Evolutionary conservation across 1,140 invertebrate genomes (phyloP).

Genomic region (Drosophila saltans): DNA sequence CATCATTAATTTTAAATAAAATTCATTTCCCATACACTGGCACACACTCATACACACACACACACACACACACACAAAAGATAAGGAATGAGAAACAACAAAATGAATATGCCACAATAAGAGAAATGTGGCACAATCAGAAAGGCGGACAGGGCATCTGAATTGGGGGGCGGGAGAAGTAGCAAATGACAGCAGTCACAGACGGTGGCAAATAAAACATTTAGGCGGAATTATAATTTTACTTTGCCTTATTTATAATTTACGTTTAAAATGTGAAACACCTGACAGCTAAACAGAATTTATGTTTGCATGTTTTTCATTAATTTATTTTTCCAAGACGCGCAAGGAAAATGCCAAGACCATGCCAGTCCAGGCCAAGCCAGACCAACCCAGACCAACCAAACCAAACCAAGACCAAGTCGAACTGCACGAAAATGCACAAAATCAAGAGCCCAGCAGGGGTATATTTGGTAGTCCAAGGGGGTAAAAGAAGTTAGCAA

Average conservation of each 20-base stretch:
- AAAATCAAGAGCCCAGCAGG: slow-evolving; percentile 52
- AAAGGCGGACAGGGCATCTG: slow-evolving; percentile 17
- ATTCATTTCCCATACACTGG: slow-evolving; percentile 67
- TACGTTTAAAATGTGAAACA: slow-evolving; percentile 82
- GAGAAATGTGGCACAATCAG: slow-evolving; percentile 36
- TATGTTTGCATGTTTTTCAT: slow-evolving; percentile 81
- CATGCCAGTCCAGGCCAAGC: background rate
- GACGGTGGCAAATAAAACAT: slow-evolving; percentile 77
- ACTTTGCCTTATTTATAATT: slow-evolving; percentile 78
- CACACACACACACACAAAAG: slow-evolving; percentile 21
- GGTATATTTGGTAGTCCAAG: slow-evolving; percentile 25
- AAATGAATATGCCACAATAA: slow-evolving; percentile 41
- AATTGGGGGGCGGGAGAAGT: slow-evolving; percentile 11
- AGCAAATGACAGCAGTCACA: slow-evolving; percentile 49
- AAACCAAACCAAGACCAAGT: slow-evolving; percentile 16
- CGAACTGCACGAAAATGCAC: slow-evolving; percentile 73
- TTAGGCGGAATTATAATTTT: slow-evolving; percentile 80
- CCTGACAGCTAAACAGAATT: slow-evolving; percentile 80
- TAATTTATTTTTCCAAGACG: slow-evolving; percentile 77
- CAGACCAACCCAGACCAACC: background rate
- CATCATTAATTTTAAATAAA: slow-evolving; percentile 81
- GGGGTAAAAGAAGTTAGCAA: slow-evolving; percentile 9
- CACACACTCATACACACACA: slow-evolving; percentile 21
- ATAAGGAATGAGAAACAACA: slow-evolving; percentile 40
- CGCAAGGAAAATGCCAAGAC: slow-evolving; percentile 48